phyloP scores from a whole-genome alignment of 1,140 invertebrate species.

The Diorhabda elongata region DNA sequence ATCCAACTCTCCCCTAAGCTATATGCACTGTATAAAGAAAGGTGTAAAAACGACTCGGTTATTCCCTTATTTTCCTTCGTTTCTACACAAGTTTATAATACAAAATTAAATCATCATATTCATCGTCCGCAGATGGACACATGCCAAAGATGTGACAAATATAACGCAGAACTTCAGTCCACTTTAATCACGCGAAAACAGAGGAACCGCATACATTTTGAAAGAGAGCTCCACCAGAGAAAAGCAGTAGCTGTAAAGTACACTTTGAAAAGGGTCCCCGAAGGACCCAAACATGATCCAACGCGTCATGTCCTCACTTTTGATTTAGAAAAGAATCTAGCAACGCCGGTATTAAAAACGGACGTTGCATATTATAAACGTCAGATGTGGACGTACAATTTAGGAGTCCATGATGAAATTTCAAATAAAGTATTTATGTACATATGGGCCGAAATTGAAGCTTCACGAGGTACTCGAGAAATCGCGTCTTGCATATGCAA shows the following conservation, averaged over 20 bases:
- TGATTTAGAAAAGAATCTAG: constrained; percentile 24
- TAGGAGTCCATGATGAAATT: constrained; percentile 20
- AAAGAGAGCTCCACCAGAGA: too few relatives aligned
- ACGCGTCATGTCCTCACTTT: constrained; percentile 7
- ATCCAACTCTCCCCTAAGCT: too few relatives aligned
- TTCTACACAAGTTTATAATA: too few relatives aligned
- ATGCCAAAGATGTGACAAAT: too few relatives aligned
- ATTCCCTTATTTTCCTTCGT: too few relatives aligned
- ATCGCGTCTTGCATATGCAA: constrained; percentile 17
- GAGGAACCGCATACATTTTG: background rate
- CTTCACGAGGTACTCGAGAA: constrained; percentile 23
- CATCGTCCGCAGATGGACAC: too few relatives aligned
- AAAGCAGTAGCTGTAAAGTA: background rate
- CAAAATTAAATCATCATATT: too few relatives aligned
- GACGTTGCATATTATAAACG: constrained; percentile 24
- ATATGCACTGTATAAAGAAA: too few relatives aligned
- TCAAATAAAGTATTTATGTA: constrained; percentile 18
- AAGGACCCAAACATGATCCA: background rate
- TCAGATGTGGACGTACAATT: constrained; percentile 22
- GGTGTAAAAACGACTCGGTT: too few relatives aligned
- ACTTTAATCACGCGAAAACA: too few relatives aligned
- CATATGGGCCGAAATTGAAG: constrained; percentile 24
- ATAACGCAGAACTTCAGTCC: too few relatives aligned
- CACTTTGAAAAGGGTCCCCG: background rate
- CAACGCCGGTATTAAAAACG: constrained; percentile 19